A percentile compares a stretch with the other conserved stretches of the same genome.
phyloP scores from a whole-genome alignment of 2,113 vertebrate species.

The Orcinus orca region DNA sequence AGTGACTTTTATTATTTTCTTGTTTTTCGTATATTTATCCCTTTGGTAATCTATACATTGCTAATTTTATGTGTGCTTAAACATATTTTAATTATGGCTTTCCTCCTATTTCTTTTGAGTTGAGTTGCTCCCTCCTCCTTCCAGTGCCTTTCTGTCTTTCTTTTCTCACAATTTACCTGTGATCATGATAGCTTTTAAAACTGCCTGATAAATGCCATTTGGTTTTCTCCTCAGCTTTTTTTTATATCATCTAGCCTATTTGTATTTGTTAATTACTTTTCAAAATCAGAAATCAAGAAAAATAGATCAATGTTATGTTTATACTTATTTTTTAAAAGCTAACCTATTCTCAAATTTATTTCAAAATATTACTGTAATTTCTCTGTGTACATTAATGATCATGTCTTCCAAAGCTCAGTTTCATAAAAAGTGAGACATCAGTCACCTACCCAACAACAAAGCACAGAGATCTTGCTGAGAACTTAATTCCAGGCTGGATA shows the following conservation, averaged over 20 bases:
- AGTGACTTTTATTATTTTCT: neutral
- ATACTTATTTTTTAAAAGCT: conserved; percentile 20
- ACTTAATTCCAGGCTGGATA: conserved; percentile 29
- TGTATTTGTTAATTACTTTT: conserved; percentile 15
- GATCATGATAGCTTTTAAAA: conserved; percentile 1
- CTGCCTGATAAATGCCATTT: conserved; percentile 1
- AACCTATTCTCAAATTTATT: conserved; percentile 10
- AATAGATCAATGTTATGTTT: neutral
- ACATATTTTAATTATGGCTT: conserved; percentile 9
- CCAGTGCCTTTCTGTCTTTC: neutral
- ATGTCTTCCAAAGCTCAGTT: conserved; percentile 3
- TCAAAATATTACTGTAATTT: conserved; percentile 8
- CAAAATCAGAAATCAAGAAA: conserved; percentile 1
- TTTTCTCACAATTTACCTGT: neutral
- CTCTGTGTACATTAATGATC: neutral
- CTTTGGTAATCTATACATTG: neutral
- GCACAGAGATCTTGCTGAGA: conserved; percentile 5
- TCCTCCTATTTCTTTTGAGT: neutral
- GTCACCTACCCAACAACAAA: conserved; percentile 27
- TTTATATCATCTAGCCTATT: neutral
- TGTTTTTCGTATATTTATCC: neutral
- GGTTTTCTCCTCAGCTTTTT: neutral
- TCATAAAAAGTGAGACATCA: neutral
- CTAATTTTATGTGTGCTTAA: neutral
- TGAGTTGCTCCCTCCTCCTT: neutral